Percentiles rank a stretch among this genome's conserved stretches.
Conservation (phyloP, 2,888 invertebrate genomes). For the Chalcis sispes region DNA sequence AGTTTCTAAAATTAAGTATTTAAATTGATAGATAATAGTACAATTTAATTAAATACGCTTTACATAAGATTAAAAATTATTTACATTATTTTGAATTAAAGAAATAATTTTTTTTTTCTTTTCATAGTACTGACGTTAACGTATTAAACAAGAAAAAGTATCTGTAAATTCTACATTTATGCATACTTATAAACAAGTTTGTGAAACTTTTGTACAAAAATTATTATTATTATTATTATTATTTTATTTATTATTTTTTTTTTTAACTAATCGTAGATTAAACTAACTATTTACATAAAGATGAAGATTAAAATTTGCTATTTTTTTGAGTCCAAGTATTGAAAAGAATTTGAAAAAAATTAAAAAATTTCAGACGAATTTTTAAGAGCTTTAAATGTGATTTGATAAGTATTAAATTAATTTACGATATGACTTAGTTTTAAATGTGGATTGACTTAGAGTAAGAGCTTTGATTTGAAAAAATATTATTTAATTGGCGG, state of each 20-base stretch:
- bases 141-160: constrained; percentile 18
- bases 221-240: too few species aligned
- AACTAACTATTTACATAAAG: constrained; percentile 48
- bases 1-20: constrained; percentile 19
- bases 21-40: too few species aligned
- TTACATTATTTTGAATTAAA: constrained; percentile 37
- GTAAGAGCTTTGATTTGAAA: constrained; percentile 2
- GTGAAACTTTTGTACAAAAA: constrained; percentile 39
- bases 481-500: constrained; percentile 66
- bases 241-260: too few species aligned
- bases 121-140: constrained; percentile 23
- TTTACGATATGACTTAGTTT: constrained; percentile 45
- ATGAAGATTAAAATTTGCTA: constrained; percentile 28
- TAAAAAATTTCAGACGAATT: constrained; percentile 8
- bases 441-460: constrained; percentile 43
- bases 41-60: constrained; percentile 21
- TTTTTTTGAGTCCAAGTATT: constrained; percentile 9
- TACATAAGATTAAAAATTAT: constrained; percentile 33
- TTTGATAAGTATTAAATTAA: constrained; percentile 9
- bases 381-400: neutral
- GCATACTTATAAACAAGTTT: constrained; percentile 36
- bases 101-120: constrained; percentile 31
- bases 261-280: constrained; percentile 3
- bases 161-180: constrained; percentile 50
- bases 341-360: neutral